These are phyloP conservation scores for Tineola bisselliella DNA, from an alignment of 2,888 invertebrate species.

Conservation along the genomic window DNA sequence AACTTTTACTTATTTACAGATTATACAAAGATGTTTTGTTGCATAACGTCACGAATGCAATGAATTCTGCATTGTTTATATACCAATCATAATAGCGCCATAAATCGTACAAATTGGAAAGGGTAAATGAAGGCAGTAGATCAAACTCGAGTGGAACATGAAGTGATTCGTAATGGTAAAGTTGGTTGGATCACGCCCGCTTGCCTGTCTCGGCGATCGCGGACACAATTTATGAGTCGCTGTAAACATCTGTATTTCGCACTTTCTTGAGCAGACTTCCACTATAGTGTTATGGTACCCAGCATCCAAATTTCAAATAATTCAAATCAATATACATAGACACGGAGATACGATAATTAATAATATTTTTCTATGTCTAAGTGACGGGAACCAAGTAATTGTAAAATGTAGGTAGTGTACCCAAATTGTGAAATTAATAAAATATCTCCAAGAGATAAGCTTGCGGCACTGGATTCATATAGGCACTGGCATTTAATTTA, in stretches of 20 bases:
- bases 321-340: too few relatives aligned
- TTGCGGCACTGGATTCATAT: neutral
- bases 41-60: neutral
- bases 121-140: slow-evolving; percentile 13
- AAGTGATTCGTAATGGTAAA: slow-evolving; percentile 9
- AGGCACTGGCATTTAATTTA: slow-evolving; percentile 7
- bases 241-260: neutral
- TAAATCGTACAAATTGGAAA: slow-evolving; percentile 12
- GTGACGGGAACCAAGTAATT: neutral
- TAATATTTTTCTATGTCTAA: neutral
- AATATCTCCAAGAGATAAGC: slow-evolving; percentile 2
- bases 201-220: neutral
- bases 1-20: too few relatives aligned
- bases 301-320: too few relatives aligned
- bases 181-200: slow-evolving; percentile 5
- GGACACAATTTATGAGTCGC: neutral
- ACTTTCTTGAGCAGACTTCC: neutral
- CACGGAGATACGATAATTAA: neutral
- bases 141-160: slow-evolving; percentile 4
- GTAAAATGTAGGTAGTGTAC: neutral
- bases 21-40: neutral
- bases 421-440: slow-evolving; percentile 7
- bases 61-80: neutral
- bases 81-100: slow-evolving; percentile 6
- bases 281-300: too few relatives aligned